These are phyloP conservation scores for Sebastes iracundus DNA, from an alignment of 2,797 vertebrate species.

Conservation along the genomic window DNA sequence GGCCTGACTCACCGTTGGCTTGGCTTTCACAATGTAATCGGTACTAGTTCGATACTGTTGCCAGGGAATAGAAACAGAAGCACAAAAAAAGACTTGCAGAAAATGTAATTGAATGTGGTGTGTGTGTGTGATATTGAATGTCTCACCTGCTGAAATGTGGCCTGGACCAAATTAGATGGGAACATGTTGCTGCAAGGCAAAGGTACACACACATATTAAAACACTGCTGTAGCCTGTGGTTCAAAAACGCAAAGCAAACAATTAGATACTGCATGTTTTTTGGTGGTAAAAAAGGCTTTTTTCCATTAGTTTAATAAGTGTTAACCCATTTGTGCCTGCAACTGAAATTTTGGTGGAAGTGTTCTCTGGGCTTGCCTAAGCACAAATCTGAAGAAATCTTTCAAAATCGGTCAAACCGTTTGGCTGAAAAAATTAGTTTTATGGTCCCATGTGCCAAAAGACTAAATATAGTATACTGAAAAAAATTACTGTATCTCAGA, in stretches of 20 bases:
- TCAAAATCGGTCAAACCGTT: neutral
- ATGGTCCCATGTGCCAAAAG: too few species aligned
- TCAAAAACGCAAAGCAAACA: neutral
- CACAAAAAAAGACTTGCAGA: neutral
- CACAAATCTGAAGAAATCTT: neutral
- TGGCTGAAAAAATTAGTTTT: too few species aligned
- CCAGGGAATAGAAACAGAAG: conserved; percentile 33
- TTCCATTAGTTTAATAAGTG: neutral
- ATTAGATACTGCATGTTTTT: neutral
- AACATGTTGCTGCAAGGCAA: conserved; percentile 93
- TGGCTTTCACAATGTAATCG: conserved; percentile 85
- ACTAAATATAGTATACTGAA: too few species aligned
- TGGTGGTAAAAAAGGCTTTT: neutral
- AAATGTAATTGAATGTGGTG: neutral
- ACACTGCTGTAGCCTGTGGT: neutral
- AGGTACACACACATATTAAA: conserved; percentile 15
- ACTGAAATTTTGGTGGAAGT: neutral
- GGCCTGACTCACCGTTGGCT: conserved; percentile 65
- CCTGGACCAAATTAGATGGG: conserved; percentile 94
- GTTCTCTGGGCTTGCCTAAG: neutral
- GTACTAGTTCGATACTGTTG: conserved; percentile 93
- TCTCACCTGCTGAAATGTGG: conserved; percentile 97
- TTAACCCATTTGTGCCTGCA: neutral
- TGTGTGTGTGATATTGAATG: neutral
- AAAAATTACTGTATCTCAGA: too few species aligned